Evolutionary conservation across 2,797 vertebrate species (phyloP).

Genomic region (Coreius guichenoti): DNA sequence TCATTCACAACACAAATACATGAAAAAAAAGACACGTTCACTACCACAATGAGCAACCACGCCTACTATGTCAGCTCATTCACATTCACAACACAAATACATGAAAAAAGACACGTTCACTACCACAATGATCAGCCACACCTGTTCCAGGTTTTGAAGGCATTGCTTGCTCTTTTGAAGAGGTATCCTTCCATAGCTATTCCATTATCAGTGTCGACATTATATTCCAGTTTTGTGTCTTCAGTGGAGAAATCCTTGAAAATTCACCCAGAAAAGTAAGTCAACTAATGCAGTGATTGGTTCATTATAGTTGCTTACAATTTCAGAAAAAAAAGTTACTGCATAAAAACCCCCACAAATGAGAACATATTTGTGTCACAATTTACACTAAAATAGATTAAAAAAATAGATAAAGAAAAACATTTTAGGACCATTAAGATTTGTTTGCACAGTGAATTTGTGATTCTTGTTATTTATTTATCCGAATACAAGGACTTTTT

Average conservation of each 20-base stretch:
- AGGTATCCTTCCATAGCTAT: conserved; percentile 98
- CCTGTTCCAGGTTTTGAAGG: conserved; percentile 99
- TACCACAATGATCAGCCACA: conserved; percentile 60
- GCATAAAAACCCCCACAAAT: too few species aligned
- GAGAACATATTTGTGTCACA: too few species aligned
- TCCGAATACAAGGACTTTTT: too few species aligned
- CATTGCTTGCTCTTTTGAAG: conserved; percentile 97
- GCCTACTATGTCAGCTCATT: conserved; percentile 76
- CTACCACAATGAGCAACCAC: not conserved
- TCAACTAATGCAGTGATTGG: not conserved
- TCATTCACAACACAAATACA: not conserved
- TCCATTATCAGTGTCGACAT: conserved; percentile 92
- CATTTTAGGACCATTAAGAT: too few species aligned
- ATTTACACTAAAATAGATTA: too few species aligned
- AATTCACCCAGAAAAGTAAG: not conserved
- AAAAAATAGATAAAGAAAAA: too few species aligned
- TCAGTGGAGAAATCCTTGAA: conserved; percentile 92
- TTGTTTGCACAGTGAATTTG: too few species aligned
- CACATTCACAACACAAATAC: not conserved
- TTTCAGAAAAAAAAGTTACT: too few species aligned
- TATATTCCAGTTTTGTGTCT: conserved; percentile 94
- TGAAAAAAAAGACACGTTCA: not conserved
- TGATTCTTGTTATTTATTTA: too few species aligned
- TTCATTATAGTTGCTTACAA: not conserved
- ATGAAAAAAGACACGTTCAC: not conserved